A percentile compares a stretch with the other conserved stretches of the same genome.
These are phyloP conservation scores for Caenorhabditis japonica DNA, from an alignment of 2,888 invertebrate genomes.

Conservation along the genomic window DNA sequence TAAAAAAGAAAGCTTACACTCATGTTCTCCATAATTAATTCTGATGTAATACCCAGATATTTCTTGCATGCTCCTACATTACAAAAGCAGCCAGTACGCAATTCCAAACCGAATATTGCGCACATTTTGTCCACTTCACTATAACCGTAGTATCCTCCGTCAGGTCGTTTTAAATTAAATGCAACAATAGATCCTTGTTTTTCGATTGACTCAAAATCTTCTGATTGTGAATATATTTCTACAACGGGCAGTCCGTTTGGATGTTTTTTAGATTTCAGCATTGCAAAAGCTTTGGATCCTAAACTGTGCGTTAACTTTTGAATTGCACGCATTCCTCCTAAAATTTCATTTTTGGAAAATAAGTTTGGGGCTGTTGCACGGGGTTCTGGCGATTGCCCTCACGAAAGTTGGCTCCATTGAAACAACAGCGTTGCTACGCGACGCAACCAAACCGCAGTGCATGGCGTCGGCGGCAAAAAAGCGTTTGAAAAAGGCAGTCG, in stretches of 20 bases:
- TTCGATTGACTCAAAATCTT: not conserved
- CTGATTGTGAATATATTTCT: conserved; percentile 49
- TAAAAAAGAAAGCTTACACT: conserved; percentile 22
- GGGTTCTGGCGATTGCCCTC: too few relatives aligned
- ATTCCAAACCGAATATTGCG: conserved; percentile 86
- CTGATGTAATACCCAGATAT: conserved; percentile 55
- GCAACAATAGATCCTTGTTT: conserved; percentile 89
- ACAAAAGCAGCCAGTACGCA: conserved; percentile 95
- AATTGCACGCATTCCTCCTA: conserved; percentile 69
- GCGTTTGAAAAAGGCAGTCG: too few relatives aligned
- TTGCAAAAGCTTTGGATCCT: conserved; percentile 24
- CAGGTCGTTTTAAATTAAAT: conserved; percentile 87
- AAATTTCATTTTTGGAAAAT: conserved; percentile 8
- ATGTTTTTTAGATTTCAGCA: conserved; percentile 46
- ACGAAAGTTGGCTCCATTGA: too few relatives aligned
- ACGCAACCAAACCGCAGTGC: too few relatives aligned
- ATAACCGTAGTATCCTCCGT: conserved; percentile 88
- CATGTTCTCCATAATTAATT: conserved; percentile 52
- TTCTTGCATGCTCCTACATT: conserved; percentile 85
- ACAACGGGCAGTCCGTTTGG: conserved; percentile 52
- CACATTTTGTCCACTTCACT: conserved; percentile 92
- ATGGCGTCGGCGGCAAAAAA: too few relatives aligned
- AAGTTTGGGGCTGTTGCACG: too few relatives aligned
- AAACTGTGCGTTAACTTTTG: conserved; percentile 35
- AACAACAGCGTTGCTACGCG: conserved; percentile 3